phyloP scores from a whole-genome alignment of 2,797 vertebrate genomes.

The Ambastaia sidthimunki region DNA sequence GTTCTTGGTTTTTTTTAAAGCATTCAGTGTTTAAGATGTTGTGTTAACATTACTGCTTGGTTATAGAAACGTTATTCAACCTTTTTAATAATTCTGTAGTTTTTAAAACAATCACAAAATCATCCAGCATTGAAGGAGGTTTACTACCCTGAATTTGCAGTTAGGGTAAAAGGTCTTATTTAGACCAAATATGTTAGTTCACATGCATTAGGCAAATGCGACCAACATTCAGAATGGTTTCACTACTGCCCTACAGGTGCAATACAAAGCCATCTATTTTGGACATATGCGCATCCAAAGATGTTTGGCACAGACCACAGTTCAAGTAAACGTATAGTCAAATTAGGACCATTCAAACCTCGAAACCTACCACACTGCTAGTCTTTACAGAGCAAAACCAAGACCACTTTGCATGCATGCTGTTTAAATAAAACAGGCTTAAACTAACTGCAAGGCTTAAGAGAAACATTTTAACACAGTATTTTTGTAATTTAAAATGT shows the following conservation, averaged over 20 bases:
- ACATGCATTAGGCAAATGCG: neutral
- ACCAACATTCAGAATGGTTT: neutral
- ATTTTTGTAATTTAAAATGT: neutral
- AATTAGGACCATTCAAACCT: slow-evolving; percentile 4
- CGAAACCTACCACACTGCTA: neutral
- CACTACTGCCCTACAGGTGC: neutral
- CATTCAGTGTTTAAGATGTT: too few species aligned
- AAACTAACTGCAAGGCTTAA: neutral
- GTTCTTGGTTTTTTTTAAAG: too few species aligned
- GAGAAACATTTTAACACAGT: neutral
- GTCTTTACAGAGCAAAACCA: neutral
- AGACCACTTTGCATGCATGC: neutral
- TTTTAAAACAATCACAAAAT: too few species aligned
- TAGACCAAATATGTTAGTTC: neutral
- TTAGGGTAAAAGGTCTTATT: neutral
- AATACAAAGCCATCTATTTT: neutral
- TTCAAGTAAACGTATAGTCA: neutral
- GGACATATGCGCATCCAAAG: neutral
- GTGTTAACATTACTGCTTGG: too few species aligned
- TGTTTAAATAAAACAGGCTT: neutral
- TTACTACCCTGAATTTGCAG: neutral
- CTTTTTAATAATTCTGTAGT: too few species aligned
- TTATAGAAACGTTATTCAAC: too few species aligned
- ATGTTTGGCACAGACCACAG: neutral
- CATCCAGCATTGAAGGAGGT: neutral